Evolutionary conservation across 2,113 vertebrate species (phyloP).

Genomic region (Lophius piscatorius): DNA sequence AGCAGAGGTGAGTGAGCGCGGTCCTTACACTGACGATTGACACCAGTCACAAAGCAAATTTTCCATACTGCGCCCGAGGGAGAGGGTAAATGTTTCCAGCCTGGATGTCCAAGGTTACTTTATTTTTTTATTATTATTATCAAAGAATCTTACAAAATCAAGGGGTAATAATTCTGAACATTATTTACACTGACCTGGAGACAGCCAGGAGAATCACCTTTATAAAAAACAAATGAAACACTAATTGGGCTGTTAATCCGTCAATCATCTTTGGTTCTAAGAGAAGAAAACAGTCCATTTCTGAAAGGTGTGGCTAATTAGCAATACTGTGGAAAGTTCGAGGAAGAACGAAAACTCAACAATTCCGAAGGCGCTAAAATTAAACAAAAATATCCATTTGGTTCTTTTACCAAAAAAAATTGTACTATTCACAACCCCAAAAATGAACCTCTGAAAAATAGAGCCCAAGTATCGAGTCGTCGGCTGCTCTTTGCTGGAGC

Average conservation of each 20-base stretch:
- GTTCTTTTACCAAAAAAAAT: conserved; percentile 40
- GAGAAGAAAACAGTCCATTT: conserved; percentile 61
- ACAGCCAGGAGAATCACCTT: conserved; percentile 52
- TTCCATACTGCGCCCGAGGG: conserved; percentile 84
- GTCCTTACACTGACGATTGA: conserved; percentile 83
- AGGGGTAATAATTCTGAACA: conserved; percentile 49
- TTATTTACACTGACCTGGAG: conserved; percentile 39
- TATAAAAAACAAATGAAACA: conserved; percentile 37
- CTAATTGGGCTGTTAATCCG: conserved; percentile 37
- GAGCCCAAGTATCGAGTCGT: conserved; percentile 19
- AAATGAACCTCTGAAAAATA: conserved; percentile 7
- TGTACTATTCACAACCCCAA: conserved; percentile 38
- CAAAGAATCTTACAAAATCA: conserved; percentile 70
- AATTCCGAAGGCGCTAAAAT: conserved; percentile 51
- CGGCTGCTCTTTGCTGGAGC: conserved; percentile 1
- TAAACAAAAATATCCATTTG: conserved; percentile 47
- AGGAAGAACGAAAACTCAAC: conserved; percentile 46
- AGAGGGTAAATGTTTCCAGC: conserved; percentile 73
- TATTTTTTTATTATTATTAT: no score
- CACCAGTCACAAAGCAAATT: conserved; percentile 87
- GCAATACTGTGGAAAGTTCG: conserved; percentile 76
- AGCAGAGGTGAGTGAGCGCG: conserved; percentile 85
- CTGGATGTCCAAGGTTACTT: no score
- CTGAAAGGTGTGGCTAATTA: conserved; percentile 49
- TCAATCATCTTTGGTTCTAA: conserved; percentile 76